Base-by-base conservation (phyloP, 2,797 vertebrate species). In the Poecilia velifera region DNA sequence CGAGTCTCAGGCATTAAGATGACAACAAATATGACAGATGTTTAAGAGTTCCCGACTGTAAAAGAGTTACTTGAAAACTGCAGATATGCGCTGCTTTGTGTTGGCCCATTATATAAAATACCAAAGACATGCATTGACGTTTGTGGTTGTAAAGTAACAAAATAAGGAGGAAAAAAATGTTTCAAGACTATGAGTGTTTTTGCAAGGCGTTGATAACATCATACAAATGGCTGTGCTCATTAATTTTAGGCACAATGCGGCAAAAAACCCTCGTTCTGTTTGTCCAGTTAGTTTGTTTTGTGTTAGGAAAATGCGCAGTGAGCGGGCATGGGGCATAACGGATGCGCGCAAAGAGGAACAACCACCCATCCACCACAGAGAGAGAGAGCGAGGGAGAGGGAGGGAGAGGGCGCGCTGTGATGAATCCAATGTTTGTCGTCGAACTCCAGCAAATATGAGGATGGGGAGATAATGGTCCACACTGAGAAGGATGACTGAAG, bases 361-460 rank as follows among this genome's bases (percentile, higher is more conserved):
- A 86, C 81, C 89, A 90, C 76, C 84, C 90, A 88, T 89, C 88
- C 91, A 90, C 78, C 85, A 86, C 25, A 77, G 47, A 84, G 82
- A 78, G 39, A 68, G 75, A 25, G 39, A 82, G 86, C 4, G 59
- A 49, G 57, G 71, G 75, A 25, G 76, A 79, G 76, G 72, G 83
- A 85, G 90, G 68, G 84, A 73, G 77, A 72, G 82, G 36, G 86
- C 70, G 88, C 46, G 73, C 53, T 81, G 88, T 86, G 90, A 87
- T 85, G 83, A 90, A 91, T 93, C 84, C 85, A 90, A 84, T 91
- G 87, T 93, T 92, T 89, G 91, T 87, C 90, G 90, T 93, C 82
- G 90, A 95, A 93, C 91, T 95, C 93, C 80, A 88, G 88, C 87
- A 89, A 90, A 90, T 86, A 89, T 91, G 92, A 92, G 80, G 86